Conservation (phyloP, 2,797 vertebrate species). For the Clamator glandarius region DNA sequence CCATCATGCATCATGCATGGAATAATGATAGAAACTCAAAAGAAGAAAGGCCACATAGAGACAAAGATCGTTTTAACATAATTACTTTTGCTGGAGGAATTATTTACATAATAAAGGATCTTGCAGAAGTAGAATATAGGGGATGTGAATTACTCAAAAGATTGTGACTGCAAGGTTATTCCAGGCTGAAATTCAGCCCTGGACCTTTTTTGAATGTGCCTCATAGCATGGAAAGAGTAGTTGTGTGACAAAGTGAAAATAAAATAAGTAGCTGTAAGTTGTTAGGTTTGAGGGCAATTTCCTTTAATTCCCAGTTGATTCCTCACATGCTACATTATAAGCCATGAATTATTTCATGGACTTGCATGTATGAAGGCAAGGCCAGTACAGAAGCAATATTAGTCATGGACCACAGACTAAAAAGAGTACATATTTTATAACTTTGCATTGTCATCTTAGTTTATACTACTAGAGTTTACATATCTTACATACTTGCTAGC, state of each 20-base stretch:
- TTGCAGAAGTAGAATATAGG: background rate
- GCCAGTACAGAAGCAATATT: conserved; percentile 77
- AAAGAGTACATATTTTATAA: conserved; percentile 67
- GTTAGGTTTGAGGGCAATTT: background rate
- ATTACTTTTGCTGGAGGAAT: background rate
- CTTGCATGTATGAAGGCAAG: conserved; percentile 74
- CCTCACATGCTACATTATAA: conserved; percentile 49
- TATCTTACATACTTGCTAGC: conserved; percentile 61
- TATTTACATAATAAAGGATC: background rate
- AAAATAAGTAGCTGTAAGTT: background rate
- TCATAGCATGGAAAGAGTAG: background rate
- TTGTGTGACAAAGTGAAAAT: background rate
- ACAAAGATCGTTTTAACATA: background rate
- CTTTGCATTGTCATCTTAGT: conserved; percentile 68
- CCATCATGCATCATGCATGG: background rate
- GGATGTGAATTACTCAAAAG: background rate
- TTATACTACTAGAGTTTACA: conserved; percentile 68
- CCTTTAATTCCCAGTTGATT: background rate
- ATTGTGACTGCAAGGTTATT: background rate
- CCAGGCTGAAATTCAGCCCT: background rate
- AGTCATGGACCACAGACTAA: conserved; percentile 58
- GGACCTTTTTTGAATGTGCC: background rate
- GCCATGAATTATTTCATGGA: conserved; percentile 65
- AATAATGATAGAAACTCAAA: background rate
- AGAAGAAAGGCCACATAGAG: background rate